Evolutionary conservation across 2,888 invertebrate species (phyloP).

Genomic region (Pristionchus maxplancki): DNA sequence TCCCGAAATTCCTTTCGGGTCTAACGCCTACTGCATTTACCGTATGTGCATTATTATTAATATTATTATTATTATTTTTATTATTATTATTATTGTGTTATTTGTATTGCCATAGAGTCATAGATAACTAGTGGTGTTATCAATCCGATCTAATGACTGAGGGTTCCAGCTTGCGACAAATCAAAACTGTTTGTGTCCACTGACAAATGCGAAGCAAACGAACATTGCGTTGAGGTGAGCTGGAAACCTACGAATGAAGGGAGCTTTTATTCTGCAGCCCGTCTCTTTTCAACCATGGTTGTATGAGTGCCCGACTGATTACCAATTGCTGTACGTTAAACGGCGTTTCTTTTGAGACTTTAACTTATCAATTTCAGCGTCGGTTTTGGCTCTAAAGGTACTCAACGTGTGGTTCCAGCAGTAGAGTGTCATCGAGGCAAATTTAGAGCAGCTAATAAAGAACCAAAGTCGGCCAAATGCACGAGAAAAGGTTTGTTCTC

Average conservation of each 20-base stretch:
- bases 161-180: background rate
- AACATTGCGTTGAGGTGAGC: background rate
- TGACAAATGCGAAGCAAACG: background rate
- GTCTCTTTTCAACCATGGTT: background rate
- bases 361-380: background rate
- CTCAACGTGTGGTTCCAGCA: background rate
- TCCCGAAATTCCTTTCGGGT: background rate
- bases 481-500: background rate
- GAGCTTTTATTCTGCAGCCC: background rate
- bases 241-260: background rate
- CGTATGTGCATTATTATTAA: background rate
- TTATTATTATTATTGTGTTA: too few relatives aligned
- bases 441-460: background rate
- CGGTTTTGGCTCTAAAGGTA: background rate
- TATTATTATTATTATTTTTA: too few relatives aligned
- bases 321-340: background rate
- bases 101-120: too few relatives aligned
- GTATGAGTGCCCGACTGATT: background rate
- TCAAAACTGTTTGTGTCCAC: background rate
- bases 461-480: background rate
- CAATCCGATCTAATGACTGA: background rate
- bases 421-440: background rate
- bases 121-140: background rate
- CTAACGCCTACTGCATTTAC: background rate
- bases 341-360: background rate